Evolutionary conservation across 2,797 vertebrate species (phyloP), one percentile per base, ranked within the genome.

Genomic region (Sebastes trivittatus): DNA sequence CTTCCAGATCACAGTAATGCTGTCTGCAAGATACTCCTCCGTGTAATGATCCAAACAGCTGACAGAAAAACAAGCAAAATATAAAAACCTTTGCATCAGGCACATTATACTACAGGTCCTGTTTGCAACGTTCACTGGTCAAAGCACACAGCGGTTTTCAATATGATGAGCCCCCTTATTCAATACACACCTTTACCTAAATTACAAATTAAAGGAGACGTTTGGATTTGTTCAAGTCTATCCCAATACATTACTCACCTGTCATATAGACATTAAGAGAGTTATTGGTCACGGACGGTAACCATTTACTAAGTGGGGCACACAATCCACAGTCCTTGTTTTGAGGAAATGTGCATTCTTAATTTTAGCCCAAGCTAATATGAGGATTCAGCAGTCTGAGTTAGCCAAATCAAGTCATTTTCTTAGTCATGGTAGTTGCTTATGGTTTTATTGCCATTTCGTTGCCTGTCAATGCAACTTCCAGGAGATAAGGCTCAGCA

Each of bases 31-130:
- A 64, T 69, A 10, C 58, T 66, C 30, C 59, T 54, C 52, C 11
- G 70, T 82, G 49, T 63, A 73, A 72, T 68, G 49, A 54, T 32
- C 62, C 61, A 72, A 78, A 75, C 66, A 72, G 64, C 54, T 22
- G 75, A 80, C 81, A 89, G 84, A 62, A 84, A 84, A 72, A 75
- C 72, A 73, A 80, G 72, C 18, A 55, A 80, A 75, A 68, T 66
- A 65, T 42, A 88, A 70, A 88, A 70, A 59, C 27, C 3, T 23
- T 63, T 69, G 27, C 22, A 36, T 65, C 56, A 68, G 49, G 60
- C 56, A 65, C 34, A 71, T 70, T 29, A 22, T 30, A 49, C 3
- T 23, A 59, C 70, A 46, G 56, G 49, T 5, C 20, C 34, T 25
- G 14, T 63, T 46, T 36, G 13, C 70, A 73, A 14, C 7, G 1